phyloP scores from a whole-genome alignment of 2,113 vertebrate genomes.

The Brachirus orientalis region DNA sequence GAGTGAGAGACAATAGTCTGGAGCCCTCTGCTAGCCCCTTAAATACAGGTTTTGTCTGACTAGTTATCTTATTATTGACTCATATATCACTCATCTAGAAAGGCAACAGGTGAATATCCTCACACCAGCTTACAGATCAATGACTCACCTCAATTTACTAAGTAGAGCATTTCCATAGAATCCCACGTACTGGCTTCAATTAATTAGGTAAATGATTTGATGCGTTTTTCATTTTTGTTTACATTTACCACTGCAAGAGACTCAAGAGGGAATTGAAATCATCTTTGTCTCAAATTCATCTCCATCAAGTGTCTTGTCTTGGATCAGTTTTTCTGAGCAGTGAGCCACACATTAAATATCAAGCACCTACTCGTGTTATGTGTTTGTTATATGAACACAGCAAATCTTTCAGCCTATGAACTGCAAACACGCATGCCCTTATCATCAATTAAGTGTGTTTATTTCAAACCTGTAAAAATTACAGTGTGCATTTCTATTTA shows the following conservation, averaged over 20 bases:
- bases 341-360: background rate
- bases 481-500: background rate
- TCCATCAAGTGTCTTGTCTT: constrained; percentile 38
- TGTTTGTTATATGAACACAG: background rate
- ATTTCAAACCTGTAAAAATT: background rate
- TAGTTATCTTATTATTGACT: constrained; percentile 34
- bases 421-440: background rate
- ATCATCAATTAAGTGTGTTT: background rate
- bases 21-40: background rate
- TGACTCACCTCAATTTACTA: constrained; percentile 66
- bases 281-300: constrained; percentile 21
- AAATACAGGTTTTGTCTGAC: background rate
- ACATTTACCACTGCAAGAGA: constrained; percentile 46
- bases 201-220: constrained; percentile 56
- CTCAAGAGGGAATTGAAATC: constrained; percentile 15
- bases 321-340: constrained; percentile 29
- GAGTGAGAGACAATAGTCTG: constrained; percentile 39
- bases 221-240: constrained; percentile 42
- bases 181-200: constrained; percentile 49
- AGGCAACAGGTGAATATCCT: constrained; percentile 20
- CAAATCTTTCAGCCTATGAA: constrained; percentile 1
- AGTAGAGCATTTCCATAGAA: constrained; percentile 41
- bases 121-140: constrained; percentile 51
- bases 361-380: background rate
- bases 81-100: constrained; percentile 22